Base-by-base conservation (phyloP, 2,888 invertebrate species). In the Sphinx pinastri region DNA sequence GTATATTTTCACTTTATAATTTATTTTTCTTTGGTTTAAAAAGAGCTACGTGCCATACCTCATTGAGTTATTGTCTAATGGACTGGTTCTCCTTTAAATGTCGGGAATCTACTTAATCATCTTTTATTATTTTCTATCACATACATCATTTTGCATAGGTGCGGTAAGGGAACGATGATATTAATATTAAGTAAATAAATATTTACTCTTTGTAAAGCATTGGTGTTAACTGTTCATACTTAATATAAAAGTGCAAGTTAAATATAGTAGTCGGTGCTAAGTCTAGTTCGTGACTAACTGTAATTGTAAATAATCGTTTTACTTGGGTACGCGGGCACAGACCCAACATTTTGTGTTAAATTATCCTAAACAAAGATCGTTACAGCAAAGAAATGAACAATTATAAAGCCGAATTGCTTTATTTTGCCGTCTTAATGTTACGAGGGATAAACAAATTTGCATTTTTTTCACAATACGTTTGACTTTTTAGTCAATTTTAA, bases 291-390 rank as follows among this genome's bases (percentile, higher is more conserved):
- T 67, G 67, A 67, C 67, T 16, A 67, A 52, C 67, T 67, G 38
- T 58, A 67, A 70, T 67, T 59, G 49, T 38, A 55, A 51, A 38
- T 52, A 52, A 25, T 63, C 45, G 45, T 54, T 68, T 49, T 58
- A 68, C 45, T 52, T 14, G 38, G 60, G 25, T 45, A 51, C 49
- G 8, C 19, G 70, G n/a, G 19, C 16, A 67, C 69, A 70, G 77
- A 63, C 76, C 75, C 75, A 71, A 76, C 74, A 73, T 73, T 81
- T 77, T 78, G 75, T 75, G 74, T 79, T 79, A 79, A 81, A 87
- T 83, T 81, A 83, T 84, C 83, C 85, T 86, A 84, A 90, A 85
- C 86, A 90, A 89, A 89, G 85, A 85, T 83, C 81, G 83, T 89
- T 84, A 84, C 80, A 80, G 79, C 83, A 77, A 80, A 79, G 81